Evolutionary conservation across 2,113 vertebrate species (phyloP).

Genomic region (Camelus dromedarius): DNA sequence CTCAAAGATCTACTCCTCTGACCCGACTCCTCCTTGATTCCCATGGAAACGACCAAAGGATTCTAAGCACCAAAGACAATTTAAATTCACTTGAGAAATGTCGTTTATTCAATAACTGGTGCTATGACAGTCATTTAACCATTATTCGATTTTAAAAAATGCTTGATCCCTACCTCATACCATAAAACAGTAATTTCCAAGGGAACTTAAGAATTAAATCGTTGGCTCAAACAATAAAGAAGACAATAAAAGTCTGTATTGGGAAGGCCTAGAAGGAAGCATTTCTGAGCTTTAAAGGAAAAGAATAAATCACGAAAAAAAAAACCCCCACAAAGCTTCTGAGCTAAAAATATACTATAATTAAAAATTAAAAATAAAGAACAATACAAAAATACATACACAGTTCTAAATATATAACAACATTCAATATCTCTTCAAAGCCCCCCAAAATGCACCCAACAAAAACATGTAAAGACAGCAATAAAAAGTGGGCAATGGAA

Average conservation of each 20-base stretch:
- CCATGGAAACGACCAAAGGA: background rate
- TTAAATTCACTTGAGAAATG: slow-evolving; percentile 4
- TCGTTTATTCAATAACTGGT: background rate
- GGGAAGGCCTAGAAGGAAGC: background rate
- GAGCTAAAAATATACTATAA: background rate
- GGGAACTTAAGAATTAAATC: background rate
- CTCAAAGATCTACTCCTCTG: background rate
- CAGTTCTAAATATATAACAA: background rate
- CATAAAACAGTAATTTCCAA: background rate
- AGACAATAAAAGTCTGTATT: background rate
- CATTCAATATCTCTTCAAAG: background rate
- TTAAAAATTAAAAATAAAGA: background rate
- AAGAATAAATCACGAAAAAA: background rate
- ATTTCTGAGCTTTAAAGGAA: background rate
- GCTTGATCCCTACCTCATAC: background rate
- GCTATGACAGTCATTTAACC: background rate
- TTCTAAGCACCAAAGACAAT: background rate
- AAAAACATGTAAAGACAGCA: background rate
- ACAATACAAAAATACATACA: background rate
- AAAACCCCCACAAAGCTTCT: background rate
- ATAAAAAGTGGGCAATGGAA: background rate
- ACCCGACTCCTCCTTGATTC: background rate
- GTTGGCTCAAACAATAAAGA: slow-evolving; percentile 9
- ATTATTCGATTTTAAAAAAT: background rate
- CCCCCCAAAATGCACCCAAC: background rate